Evolutionary conservation across 2,797 vertebrate genomes (phyloP), one percentile per base, ranked within the genome.

Genomic region (Hyperoplus immaculatus): DNA sequence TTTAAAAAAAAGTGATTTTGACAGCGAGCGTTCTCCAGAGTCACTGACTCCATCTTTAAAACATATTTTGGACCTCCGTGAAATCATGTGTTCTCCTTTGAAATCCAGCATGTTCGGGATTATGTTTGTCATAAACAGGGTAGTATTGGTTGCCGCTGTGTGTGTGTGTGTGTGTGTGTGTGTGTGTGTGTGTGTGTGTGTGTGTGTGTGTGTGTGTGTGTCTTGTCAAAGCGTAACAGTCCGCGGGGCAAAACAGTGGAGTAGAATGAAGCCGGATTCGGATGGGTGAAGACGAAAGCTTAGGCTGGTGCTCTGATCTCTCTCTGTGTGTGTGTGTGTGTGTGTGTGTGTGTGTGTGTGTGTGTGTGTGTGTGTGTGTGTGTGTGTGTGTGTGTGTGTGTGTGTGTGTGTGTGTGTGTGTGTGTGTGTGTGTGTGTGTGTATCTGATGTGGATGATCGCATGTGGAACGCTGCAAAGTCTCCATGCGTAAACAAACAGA

Each of bases 401-500:
- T 29, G 29, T 29, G 29, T 29, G 29, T 29, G 29, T 29, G 29
- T 29, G 29, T 29, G 29, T 29, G 29, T 29, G 29, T 29, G 29
- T 29, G 29, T 29, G 29, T 29, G 29, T 29, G 29, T 29, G 29
- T 29, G 29, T 29, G 29, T 29, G 29, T 29, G 29, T 29, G 29
- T 29, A 3, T 29, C 2, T 29, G 68, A 76, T 81, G 75, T 79
- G 81, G 69, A 78, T 58, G 50, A 74, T 70, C 6, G 61, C 66
- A 76, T 72, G 78, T 79, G 60, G 76, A 71, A 57, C 8, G 0
- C 75, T 46, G 63, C 61, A 66, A n/a, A 81, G 57, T 15, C 72
- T 67, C 47, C 45, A 16, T 2, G n/a, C 13, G 16, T 77, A 84
- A 88, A 82, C 72, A 80, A 86, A 85, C 85, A 83, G 76, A 90